phyloP scores from a whole-genome alignment of 2,113 vertebrate genomes.

The Perca flavescens region DNA sequence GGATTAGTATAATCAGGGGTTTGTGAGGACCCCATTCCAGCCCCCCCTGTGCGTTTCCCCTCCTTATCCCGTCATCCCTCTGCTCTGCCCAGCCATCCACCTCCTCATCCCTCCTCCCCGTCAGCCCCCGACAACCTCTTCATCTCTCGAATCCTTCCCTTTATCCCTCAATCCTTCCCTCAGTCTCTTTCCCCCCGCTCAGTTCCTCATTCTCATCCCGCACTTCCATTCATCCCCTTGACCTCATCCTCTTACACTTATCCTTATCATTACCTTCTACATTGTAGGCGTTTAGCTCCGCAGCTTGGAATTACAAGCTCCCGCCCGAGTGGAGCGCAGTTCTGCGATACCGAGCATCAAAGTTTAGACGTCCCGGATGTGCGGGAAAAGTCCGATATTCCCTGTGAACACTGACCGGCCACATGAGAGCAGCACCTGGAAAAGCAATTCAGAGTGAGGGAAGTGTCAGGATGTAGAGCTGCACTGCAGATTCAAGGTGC shows the following conservation, averaged over 20 bases:
- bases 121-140: constrained; percentile 48
- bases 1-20: constrained; percentile 82
- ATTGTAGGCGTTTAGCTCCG: constrained; percentile 73
- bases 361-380: constrained; percentile 41
- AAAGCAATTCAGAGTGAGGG: constrained; percentile 35
- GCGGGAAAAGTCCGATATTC: constrained; percentile 29
- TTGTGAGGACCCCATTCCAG: constrained; percentile 52
- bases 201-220: constrained; percentile 53
- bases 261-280: constrained; percentile 77
- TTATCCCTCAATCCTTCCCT: constrained; percentile 64
- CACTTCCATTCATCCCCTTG: constrained; percentile 61
- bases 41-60: constrained; percentile 44
- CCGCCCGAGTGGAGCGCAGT: constrained; percentile 32
- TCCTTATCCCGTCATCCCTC: constrained; percentile 67
- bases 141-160: constrained; percentile 41
- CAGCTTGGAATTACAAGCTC: constrained; percentile 70
- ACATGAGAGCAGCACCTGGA: constrained; percentile 7
- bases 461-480: constrained; percentile 5
- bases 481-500: constrained; percentile 20
- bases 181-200: constrained; percentile 55
- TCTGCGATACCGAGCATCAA: constrained; percentile 53
- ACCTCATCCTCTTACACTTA: constrained; percentile 76
- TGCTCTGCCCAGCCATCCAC: constrained; percentile 44
- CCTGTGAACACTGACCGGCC: constrained; percentile 17
- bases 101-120: constrained; percentile 44